Conservation (phyloP, 2,888 invertebrate genomes). For the Villa cingulata region DNA sequence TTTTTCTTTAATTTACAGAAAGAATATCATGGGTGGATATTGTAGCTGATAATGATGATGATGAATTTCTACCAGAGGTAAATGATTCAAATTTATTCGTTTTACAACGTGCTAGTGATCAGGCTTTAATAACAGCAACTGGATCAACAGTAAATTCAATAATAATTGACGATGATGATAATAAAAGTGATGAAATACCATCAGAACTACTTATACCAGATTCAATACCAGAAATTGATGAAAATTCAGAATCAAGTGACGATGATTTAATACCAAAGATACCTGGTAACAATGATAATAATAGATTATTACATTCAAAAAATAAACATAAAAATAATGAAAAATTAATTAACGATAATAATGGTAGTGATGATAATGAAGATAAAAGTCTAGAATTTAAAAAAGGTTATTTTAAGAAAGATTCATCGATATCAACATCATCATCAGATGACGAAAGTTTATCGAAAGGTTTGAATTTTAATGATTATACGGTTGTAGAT, state of each 20-base stretch:
- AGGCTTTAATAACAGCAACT: constrained; percentile 24
- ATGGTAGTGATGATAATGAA: background rate
- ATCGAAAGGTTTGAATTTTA: constrained; percentile 32
- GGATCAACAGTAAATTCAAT: constrained; percentile 13
- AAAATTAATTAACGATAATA: background rate
- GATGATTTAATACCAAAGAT: constrained; percentile 16
- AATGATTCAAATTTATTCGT: constrained; percentile 29
- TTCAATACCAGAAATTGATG: constrained; percentile 33
- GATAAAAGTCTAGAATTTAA: constrained; percentile 25
- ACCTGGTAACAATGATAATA: constrained; percentile 5
- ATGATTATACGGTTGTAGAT: constrained; percentile 24
- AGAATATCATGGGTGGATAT: constrained; percentile 24
- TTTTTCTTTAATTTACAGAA: constrained; percentile 9
- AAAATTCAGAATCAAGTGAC: constrained; percentile 26
- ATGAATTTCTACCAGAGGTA: constrained; percentile 33
- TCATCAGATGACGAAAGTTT: constrained; percentile 33
- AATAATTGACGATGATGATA: constrained; percentile 21
- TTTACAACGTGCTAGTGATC: constrained; percentile 30
- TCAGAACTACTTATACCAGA: constrained; percentile 32
- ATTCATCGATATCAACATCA: constrained; percentile 29
- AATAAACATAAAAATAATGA: constrained; percentile 1
- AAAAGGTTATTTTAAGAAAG: constrained; percentile 31
- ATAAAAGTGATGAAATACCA: constrained; percentile 33
- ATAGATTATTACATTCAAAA: background rate
- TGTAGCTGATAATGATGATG: constrained; percentile 22